Evolutionary conservation across 2,797 vertebrate genomes (phyloP).

Genomic region (Notoglanidium macrostoma): DNA sequence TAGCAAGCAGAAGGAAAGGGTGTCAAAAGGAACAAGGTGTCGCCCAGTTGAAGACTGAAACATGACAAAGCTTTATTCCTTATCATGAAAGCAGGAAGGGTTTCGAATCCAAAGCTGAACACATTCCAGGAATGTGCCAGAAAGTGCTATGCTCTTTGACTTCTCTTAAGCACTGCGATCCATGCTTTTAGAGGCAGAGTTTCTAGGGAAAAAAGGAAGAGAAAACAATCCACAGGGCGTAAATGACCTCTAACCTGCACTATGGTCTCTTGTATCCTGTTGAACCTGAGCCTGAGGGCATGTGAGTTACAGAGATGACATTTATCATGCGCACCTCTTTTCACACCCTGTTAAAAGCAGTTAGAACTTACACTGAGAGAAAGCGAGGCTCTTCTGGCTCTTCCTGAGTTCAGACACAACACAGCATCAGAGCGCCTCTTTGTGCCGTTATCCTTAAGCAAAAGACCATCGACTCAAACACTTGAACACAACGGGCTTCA

Average conservation of each 20-base stretch:
- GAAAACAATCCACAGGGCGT: slow-evolving; percentile 31
- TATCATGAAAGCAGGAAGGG: slow-evolving; percentile 52
- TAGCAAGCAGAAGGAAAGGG: slow-evolving; percentile 44
- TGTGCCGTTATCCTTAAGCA: slow-evolving; percentile 27
- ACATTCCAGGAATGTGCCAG: slow-evolving; percentile 48
- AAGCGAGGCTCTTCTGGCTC: not conserved
- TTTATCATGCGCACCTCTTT: slow-evolving; percentile 45
- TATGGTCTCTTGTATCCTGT: slow-evolving; percentile 40
- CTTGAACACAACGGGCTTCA: slow-evolving; percentile 35
- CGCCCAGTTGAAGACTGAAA: slow-evolving; percentile 56
- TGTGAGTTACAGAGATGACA: slow-evolving; percentile 22
- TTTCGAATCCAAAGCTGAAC: slow-evolving; percentile 29
- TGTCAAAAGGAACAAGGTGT: slow-evolving; percentile 56
- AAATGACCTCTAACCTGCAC: slow-evolving; percentile 40
- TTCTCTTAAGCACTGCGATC: slow-evolving; percentile 15
- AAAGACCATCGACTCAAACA: slow-evolving; percentile 65
- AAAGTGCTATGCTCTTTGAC: slow-evolving; percentile 2
- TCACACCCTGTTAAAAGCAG: slow-evolving; percentile 40
- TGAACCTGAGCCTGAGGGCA: slow-evolving; percentile 30
- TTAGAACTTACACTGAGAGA: slow-evolving; percentile 19
- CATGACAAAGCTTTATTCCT: slow-evolving; percentile 51
- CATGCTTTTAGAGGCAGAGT: slow-evolving; percentile 29
- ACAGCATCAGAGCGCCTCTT: slow-evolving; percentile 24
- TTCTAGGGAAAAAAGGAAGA: not conserved
- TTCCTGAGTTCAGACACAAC: slow-evolving; percentile 16